Evolutionary conservation across 2,888 invertebrate species (phyloP), one percentile per base, ranked within the genome.

Genomic region (Heliconius ethilla): DNA sequence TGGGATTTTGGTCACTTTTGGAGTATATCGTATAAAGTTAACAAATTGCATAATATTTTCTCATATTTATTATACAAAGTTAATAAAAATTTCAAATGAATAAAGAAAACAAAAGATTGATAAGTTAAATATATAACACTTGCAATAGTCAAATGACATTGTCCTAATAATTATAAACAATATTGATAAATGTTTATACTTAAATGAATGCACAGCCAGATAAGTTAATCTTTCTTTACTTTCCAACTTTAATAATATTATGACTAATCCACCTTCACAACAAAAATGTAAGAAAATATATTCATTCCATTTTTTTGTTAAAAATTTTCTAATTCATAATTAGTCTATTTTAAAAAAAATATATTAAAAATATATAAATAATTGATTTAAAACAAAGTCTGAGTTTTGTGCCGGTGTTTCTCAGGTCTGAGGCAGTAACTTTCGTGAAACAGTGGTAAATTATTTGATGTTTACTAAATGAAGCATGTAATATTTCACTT

Each of bases 111-210:
- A 65, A 29, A 33, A 18, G 13, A 6, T 25, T 40, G 67, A 67
- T 67, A 67, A 67, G 67, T 11, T 13, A 67, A 27, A 63, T 27
- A 51, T 22, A 51, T 51, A 62, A 27, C 25, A 62, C 25, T 62
- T 4, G 13, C 10, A 37, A n/a, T 13, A 37, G n/a, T 11, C 5
- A 11, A 13, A 37, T 69, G 67, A 40, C 67, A 40, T 69, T 69
- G 67, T 40, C n/a, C 27, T 40, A 25, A n/a, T 40, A 37, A 25
- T 63, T 63, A 29, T 27, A 63, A 15, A 69, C n/a, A 40, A 33
- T 67, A 40, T 69, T 69, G n/a, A 69, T 69, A n/a, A 13, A n/a
- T 40, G 15, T 69, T 25, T 69, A 40, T 40, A 13, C n/a, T 40
- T 6, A 40, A 69, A 69, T 40, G 2, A 69, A 6, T 69, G 37